These are phyloP conservation scores for Agraylea sexmaculata DNA, from an alignment of 1,140 invertebrate species.

Conservation along the genomic window DNA sequence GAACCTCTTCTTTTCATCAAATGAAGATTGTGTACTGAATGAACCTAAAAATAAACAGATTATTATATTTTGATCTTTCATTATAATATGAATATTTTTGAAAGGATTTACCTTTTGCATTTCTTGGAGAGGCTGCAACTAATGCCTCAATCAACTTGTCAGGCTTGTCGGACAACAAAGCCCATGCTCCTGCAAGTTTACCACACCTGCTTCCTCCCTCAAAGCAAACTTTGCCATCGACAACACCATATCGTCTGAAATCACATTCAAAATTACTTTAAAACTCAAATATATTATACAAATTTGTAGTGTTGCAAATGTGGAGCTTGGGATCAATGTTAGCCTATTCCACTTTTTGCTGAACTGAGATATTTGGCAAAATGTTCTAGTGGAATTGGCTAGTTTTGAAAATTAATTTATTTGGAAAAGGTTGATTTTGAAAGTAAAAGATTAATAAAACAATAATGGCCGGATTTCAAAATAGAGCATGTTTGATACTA, in stretches of 20 bases:
- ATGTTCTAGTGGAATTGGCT: too few relatives aligned
- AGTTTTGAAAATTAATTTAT: too few relatives aligned
- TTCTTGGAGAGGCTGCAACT: slow-evolving; percentile 31
- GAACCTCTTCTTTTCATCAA: neutral
- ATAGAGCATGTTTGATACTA: too few relatives aligned
- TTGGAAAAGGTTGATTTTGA: too few relatives aligned
- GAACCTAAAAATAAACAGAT: neutral
- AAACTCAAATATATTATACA: too few relatives aligned
- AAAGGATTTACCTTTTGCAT: slow-evolving; percentile 28
- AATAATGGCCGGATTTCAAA: too few relatives aligned
- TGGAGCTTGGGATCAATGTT: too few relatives aligned
- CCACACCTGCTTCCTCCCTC: slow-evolving; percentile 81
- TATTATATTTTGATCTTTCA: neutral
- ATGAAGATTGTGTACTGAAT: slow-evolving; percentile 1
- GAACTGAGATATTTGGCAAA: too few relatives aligned
- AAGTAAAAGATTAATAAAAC: too few relatives aligned
- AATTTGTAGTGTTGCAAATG: too few relatives aligned
- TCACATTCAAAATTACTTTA: too few relatives aligned
- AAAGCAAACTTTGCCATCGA: slow-evolving; percentile 78
- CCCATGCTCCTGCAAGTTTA: slow-evolving; percentile 66
- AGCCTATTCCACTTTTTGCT: too few relatives aligned
- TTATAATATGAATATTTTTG: neutral
- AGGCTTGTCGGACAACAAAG: slow-evolving; percentile 62
- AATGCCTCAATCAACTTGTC: slow-evolving; percentile 55
- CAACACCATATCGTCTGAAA: slow-evolving; percentile 66